Base-by-base conservation (phyloP, 2,797 vertebrate genomes). In the Rhinichthys osculus region DNA sequence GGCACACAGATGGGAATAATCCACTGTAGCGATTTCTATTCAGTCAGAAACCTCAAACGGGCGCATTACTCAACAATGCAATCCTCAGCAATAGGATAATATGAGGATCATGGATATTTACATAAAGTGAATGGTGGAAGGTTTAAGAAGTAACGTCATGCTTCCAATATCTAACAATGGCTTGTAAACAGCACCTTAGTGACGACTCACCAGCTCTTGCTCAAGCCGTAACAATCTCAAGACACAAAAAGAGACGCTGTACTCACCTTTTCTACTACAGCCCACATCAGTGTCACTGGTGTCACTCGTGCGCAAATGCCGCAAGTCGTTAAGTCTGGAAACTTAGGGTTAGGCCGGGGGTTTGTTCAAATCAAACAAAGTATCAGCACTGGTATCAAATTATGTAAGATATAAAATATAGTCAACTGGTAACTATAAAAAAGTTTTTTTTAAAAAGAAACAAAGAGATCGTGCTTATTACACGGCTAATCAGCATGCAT, bases 11-110 rank as follows among this genome's bases (percentile, higher is more conserved):
- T 7, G 19, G 40, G 40, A 79, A 54, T 54, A 78, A 84, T 78
- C 73, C 83, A 57, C 73, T 54, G 62, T 47, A 72, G 76, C 17
- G 2, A 79, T 70, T 73, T 72, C 64, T 69, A 57, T 78, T 78
- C 71, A 66, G 57, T 76, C 59, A 38, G 44, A 62, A 76, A 83
- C 33, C 59, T 76, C 72, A 83, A 66, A 76, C 8, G 6, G 71
- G 42, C 6, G 14, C 57, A 83, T 76, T 38, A 76, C 44, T 44
- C 71, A 76, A 72, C 40, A 74, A 67, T 50, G 59, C 59, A 23
- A 42, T 70, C 16, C 38, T 44, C 38, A 27, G 27, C 21, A 76
- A 74, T 23, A 38, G 54, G 71, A 83, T 59, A 23, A n/a, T 13
- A 64, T 64, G 14, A 47, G 52, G 70, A 83, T 62, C 35, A 27